Conservation (phyloP, 2,113 vertebrate species). For the Tor tambroides region DNA sequence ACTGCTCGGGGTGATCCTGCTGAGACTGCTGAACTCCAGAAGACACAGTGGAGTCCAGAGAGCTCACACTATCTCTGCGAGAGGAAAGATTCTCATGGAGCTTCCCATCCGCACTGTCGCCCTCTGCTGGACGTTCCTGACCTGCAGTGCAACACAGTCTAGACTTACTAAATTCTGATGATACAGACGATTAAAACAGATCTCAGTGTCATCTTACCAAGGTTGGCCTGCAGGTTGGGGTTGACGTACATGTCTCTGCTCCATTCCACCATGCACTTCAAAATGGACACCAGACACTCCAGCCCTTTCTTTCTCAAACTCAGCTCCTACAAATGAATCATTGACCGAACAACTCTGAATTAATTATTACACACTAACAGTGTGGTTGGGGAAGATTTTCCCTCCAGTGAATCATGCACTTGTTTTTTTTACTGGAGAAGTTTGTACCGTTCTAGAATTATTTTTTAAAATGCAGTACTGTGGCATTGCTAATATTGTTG, state of each 20-base stretch:
- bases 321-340: constrained; percentile 80
- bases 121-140: constrained; percentile 84
- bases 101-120: constrained; percentile 83
- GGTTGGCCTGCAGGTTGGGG: constrained; percentile 90
- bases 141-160: constrained; percentile 70
- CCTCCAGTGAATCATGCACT: neutral
- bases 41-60: constrained; percentile 90
- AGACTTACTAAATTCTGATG: neutral
- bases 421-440: too few species aligned
- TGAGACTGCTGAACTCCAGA: constrained; percentile 80
- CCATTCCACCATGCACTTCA: constrained; percentile 99
- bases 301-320: constrained; percentile 96
- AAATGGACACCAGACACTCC: constrained; percentile 95
- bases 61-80: constrained; percentile 88
- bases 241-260: constrained; percentile 98
- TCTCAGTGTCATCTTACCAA: constrained; percentile 79
- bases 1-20: constrained; percentile 93
- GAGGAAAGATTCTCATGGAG: constrained; percentile 79
- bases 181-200: neutral
- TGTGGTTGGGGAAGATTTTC: neutral
- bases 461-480: neutral
- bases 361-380: neutral
- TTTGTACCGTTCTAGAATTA: neutral
- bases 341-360: neutral
- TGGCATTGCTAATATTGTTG: neutral